Evolutionary conservation across 2,888 invertebrate genomes (phyloP).

Genomic region (Ornithoptera priamus): DNA sequence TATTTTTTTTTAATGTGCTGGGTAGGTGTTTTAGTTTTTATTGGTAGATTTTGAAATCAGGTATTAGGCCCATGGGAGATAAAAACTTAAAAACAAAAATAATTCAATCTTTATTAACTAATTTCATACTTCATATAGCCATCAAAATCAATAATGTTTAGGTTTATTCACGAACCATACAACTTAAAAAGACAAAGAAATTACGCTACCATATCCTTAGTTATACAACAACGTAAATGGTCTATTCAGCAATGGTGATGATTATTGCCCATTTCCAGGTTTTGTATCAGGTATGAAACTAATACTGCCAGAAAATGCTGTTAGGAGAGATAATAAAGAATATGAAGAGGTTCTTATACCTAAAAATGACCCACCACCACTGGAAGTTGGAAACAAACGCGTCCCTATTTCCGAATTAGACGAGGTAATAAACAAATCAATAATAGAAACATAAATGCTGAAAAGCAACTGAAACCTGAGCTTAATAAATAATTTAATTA

Average conservation of each 20-base stretch:
- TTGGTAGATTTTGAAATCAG: no score
- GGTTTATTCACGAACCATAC: no score
- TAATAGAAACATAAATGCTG: no score
- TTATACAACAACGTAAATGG: neutral
- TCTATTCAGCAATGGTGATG: neutral
- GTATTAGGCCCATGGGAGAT: no score
- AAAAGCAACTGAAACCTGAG: no score
- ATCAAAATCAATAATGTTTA: no score
- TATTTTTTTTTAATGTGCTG: neutral
- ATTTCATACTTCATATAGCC: no score
- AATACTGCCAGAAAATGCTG: conserved; percentile 88
- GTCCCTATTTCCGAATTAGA: conserved; percentile 83
- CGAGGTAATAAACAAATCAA: conserved; percentile 64
- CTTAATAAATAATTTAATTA: no score
- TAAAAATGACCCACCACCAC: conserved; percentile 80
- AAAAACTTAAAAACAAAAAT: no score
- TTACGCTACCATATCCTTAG: no score
- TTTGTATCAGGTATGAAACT: conserved; percentile 90
- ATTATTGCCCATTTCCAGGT: conserved; percentile 60
- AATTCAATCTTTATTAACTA: no score
- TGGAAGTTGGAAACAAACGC: conserved; percentile 82
- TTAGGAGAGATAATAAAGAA: conserved; percentile 84
- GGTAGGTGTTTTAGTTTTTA: neutral
- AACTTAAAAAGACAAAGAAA: no score
- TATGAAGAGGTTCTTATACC: conserved; percentile 94